Percentiles rank a stretch among this genome's conserved stretches.
These are phyloP conservation scores for Oxycera nigricornis DNA, from an alignment of 2,888 invertebrate genomes.

Conservation along the genomic window DNA sequence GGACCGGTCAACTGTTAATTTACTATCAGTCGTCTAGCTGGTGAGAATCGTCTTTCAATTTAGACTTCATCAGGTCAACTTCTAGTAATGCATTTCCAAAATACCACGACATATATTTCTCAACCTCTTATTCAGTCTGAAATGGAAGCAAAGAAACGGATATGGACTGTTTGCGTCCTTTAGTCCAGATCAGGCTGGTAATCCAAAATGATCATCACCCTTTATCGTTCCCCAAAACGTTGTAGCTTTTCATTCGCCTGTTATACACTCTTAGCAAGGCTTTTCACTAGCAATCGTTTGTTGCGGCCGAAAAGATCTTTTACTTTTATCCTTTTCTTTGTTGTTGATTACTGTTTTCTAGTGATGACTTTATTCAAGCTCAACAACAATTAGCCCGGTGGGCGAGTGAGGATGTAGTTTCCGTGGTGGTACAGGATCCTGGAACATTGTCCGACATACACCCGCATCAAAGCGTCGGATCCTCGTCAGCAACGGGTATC, in stretches of 20 bases:
- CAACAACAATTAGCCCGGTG: constrained; percentile 95
- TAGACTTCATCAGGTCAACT: too few species aligned
- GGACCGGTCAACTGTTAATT: too few species aligned
- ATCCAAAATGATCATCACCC: too few species aligned
- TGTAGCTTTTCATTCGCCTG: not conserved
- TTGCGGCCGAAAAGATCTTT: constrained; percentile 47
- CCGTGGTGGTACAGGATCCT: constrained; percentile 65
- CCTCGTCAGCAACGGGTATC: constrained; percentile 67
- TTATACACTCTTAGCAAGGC: not conserved
- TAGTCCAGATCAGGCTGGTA: too few species aligned
- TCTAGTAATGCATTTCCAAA: too few species aligned
- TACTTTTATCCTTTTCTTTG: constrained; percentile 70
- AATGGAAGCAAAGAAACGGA: too few species aligned
- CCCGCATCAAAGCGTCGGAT: constrained; percentile 64
- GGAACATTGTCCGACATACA: constrained; percentile 54
- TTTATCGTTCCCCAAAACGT: too few species aligned
- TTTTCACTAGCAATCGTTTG: constrained; percentile 25
- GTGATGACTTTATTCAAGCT: constrained; percentile 97
- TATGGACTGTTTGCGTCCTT: too few species aligned
- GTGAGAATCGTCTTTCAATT: too few species aligned
- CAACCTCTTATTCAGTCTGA: too few species aligned
- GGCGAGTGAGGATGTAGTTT: constrained; percentile 87
- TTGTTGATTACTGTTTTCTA: constrained; percentile 87
- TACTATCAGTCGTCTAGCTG: too few species aligned
- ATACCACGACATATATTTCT: too few species aligned